A percentile compares a stretch with the other conserved stretches of the same genome.
These are phyloP conservation scores for Alentia gelatinosa DNA, from an alignment of 2,888 invertebrate genomes.

Conservation along the genomic window DNA sequence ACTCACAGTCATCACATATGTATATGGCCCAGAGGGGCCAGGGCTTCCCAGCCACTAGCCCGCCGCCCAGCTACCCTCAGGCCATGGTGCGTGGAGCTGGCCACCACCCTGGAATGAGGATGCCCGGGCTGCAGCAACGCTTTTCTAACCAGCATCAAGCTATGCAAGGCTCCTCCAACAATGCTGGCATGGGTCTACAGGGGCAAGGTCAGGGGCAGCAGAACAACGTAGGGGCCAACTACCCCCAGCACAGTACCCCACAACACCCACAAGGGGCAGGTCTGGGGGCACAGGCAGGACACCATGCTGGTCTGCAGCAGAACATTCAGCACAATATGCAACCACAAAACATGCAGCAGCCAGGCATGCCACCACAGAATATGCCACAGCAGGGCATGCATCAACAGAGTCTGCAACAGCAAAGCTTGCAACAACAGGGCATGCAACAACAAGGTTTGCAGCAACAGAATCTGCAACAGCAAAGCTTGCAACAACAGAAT, in stretches of 20 bases:
- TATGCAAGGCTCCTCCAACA: not conserved
- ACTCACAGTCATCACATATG: not conserved
- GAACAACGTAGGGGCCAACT: not conserved
- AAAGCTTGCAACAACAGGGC: not conserved
- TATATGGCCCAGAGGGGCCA: not conserved
- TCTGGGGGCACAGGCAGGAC: not conserved
- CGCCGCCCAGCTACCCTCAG: not conserved
- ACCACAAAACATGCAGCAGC: not conserved
- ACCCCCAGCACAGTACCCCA: not conserved
- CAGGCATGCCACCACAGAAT: not conserved
- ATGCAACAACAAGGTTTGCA: not conserved
- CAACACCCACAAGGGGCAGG: not conserved
- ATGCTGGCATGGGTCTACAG: not conserved
- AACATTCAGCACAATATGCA: not conserved
- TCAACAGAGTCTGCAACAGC: not conserved
- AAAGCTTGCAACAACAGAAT: not conserved
- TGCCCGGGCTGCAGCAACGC: not conserved
- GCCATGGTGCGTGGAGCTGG: not conserved
- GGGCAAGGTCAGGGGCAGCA: conserved; percentile 7
- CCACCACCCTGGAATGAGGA: not conserved
- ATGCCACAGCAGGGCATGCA: not conserved
- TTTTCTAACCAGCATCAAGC: not conserved
- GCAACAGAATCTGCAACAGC: not conserved
- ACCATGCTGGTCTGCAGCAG: not conserved
- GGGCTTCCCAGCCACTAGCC: not conserved